A percentile compares a stretch with the other conserved stretches of the same genome.
Conservation (phyloP, 2,113 vertebrate genomes). For the Rissa tridactyla region DNA sequence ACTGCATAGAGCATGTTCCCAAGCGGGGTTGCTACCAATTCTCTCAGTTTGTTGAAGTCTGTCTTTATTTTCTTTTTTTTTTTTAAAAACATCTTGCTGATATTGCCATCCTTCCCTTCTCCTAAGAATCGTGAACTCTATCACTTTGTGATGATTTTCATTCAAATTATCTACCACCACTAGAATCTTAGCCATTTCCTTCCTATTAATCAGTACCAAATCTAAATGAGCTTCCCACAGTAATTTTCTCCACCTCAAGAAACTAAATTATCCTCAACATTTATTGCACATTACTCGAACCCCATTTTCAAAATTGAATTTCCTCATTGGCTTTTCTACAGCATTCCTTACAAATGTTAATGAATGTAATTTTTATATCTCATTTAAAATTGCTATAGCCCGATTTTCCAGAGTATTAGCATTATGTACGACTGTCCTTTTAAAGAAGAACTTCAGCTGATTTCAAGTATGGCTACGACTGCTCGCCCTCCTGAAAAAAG, state of each 20-base stretch:
- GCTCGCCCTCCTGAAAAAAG: background rate
- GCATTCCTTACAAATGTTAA: constrained; percentile 54
- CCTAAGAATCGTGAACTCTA: background rate
- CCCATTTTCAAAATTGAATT: constrained; percentile 64
- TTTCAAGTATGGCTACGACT: background rate
- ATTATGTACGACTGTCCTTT: background rate
- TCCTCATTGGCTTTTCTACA: constrained; percentile 44
- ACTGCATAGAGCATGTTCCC: background rate
- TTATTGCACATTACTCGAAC: constrained; percentile 63
- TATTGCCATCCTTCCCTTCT: background rate
- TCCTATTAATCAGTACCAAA: constrained; percentile 61
- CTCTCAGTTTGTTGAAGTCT: background rate
- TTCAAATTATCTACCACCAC: constrained; percentile 56
- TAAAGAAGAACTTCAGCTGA: background rate
- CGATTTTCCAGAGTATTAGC: constrained; percentile 37
- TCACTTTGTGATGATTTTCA: constrained; percentile 35
- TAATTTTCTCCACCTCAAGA: constrained; percentile 60
- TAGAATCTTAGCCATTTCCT: constrained; percentile 45
- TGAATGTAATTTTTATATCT: constrained; percentile 48
- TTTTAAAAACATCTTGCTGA: background rate
- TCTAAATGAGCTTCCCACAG: constrained; percentile 61
- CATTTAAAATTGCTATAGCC: constrained; percentile 17
- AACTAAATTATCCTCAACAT: constrained; percentile 64
- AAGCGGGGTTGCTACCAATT: background rate
- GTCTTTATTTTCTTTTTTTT: background rate